Percentiles rank a stretch among this genome's conserved stretches.
Conservation (phyloP, 2,797 vertebrate species). For the Cottoperca gobio region DNA sequence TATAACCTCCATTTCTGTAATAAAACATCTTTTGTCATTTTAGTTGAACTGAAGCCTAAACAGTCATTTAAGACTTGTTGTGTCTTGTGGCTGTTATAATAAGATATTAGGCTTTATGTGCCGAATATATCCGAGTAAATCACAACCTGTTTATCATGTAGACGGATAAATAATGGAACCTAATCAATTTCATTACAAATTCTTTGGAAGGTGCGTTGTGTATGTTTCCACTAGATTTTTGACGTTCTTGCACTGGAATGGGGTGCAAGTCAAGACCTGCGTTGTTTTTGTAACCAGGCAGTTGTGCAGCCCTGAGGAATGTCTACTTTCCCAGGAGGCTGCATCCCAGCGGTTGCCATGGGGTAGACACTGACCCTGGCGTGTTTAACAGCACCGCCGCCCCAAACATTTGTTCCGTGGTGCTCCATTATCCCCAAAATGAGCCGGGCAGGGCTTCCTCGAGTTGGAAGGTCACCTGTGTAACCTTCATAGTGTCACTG, state of each 20-base stretch:
- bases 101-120: background rate
- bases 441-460: conserved; percentile 38
- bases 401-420: conserved; percentile 67
- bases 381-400: conserved; percentile 55
- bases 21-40: background rate
- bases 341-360: conserved; percentile 65
- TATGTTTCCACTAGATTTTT: conserved; percentile 53
- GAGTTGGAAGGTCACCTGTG: conserved; percentile 32
- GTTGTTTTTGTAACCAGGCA: conserved; percentile 74
- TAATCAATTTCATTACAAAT: conserved; percentile 16
- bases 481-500: background rate
- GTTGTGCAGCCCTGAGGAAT: conserved; percentile 70
- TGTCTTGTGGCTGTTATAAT: background rate
- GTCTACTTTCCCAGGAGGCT: conserved; percentile 74
- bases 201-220: conserved; percentile 44
- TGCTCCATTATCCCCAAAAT: conserved; percentile 61
- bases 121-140: background rate
- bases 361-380: conserved; percentile 64
- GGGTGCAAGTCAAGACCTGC: conserved; percentile 80
- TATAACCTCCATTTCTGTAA: background rate
- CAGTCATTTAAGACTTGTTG: background rate
- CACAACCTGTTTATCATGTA: conserved; percentile 4
- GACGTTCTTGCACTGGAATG: conserved; percentile 71
- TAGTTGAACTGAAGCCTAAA: background rate
- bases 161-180: conserved; percentile 1